Percentiles rank a stretch among this genome's conserved stretches.
phyloP scores from a whole-genome alignment of 2,797 vertebrate species.

The Syndactyla subalaris region DNA sequence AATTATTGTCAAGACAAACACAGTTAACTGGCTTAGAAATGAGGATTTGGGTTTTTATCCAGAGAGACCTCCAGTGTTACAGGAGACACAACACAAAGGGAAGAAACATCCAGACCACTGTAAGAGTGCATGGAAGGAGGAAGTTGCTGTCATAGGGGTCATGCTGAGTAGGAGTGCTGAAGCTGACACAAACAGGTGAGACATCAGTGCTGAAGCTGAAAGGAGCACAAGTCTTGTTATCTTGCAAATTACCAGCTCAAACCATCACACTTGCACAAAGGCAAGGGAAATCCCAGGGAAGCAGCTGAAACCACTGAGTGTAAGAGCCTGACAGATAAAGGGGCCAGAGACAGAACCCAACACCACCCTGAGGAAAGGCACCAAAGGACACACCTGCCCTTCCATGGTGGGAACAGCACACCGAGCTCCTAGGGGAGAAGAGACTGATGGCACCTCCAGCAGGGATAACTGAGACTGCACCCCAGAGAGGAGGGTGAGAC shows the following conservation, averaged over 20 bases:
- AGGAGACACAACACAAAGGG: background rate
- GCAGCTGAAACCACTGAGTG: background rate
- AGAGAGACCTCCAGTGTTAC: background rate
- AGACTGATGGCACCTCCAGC: background rate
- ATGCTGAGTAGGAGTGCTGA: background rate
- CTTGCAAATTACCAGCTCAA: background rate
- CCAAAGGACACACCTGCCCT: background rate
- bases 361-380: background rate
- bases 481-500: background rate
- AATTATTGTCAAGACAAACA: background rate
- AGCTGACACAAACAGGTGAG: background rate
- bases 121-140: background rate
- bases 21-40: background rate
- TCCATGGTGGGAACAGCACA: background rate
- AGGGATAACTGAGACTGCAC: background rate
- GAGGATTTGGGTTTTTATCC: background rate
- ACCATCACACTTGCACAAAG: background rate
- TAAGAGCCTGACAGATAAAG: background rate
- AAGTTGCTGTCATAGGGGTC: background rate
- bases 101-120: background rate
- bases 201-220: background rate
- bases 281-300: background rate
- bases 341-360: background rate
- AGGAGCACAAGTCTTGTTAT: background rate
- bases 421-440: background rate